These are phyloP conservation scores for Sorex maritimensis DNA, from an alignment of 2,797 vertebrate species.

Conservation along the genomic window DNA sequence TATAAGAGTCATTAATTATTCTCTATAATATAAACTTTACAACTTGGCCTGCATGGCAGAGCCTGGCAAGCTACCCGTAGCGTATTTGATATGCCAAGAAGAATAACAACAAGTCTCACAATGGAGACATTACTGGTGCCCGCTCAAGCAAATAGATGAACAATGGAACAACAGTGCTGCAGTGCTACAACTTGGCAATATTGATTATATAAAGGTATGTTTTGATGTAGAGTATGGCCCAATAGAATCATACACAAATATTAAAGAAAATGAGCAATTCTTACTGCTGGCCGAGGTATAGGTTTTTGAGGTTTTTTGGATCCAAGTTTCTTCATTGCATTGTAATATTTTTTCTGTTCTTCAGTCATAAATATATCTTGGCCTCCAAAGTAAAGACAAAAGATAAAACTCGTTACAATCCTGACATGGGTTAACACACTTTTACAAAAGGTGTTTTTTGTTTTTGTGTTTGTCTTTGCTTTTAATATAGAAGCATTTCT, in stretches of 20 bases:
- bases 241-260: conserved; percentile 4
- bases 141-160: no score
- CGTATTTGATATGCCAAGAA: no score
- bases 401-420: conserved; percentile 90
- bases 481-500: no score
- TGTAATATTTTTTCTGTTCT: conserved; percentile 99
- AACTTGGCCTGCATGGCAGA: no score
- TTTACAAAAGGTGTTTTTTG: conserved; percentile 43
- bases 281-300: conserved; percentile 97
- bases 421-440: not conserved
- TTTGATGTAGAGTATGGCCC: conserved; percentile 4
- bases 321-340: conserved; percentile 99
- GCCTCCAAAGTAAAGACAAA: conserved; percentile 96
- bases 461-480: no score
- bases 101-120: no score
- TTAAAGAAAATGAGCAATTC: conserved; percentile 77
- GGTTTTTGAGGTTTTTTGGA: conserved; percentile 99
- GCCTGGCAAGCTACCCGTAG: no score
- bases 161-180: no score
- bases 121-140: no score
- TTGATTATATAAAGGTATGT: conserved; percentile 33
- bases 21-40: conserved; percentile 7
- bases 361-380: conserved; percentile 99
- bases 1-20: conserved; percentile 50
- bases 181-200: not conserved